Percentiles rank a stretch among this genome's conserved stretches.
phyloP scores from a whole-genome alignment of 2,113 vertebrate species.

The Tachysurus fulvidraco region DNA sequence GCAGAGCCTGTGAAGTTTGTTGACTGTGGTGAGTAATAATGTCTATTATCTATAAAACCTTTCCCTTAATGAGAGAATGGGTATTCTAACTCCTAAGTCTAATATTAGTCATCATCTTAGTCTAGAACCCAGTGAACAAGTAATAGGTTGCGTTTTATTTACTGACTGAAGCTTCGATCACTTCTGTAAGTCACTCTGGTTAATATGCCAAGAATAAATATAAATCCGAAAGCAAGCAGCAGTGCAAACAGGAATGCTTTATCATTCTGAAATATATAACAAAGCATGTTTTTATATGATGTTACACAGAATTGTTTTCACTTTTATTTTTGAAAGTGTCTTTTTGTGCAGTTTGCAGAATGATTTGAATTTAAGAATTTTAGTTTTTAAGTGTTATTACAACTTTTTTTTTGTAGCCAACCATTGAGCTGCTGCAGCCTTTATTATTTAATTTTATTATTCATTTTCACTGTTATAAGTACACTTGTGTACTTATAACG shows the following conservation, averaged over 20 bases:
- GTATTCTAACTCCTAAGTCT: too few relatives aligned
- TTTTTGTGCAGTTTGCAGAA: neutral
- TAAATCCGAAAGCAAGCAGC: too few relatives aligned
- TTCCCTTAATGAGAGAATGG: neutral
- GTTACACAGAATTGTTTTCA: neutral
- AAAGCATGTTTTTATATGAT: neutral
- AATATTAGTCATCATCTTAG: too few relatives aligned
- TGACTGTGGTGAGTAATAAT: conserved; percentile 76
- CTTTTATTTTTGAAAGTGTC: neutral
- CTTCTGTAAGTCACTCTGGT: too few relatives aligned
- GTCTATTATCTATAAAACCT: neutral
- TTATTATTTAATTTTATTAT: neutral
- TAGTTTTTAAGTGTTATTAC: neutral
- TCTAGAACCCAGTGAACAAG: too few relatives aligned
- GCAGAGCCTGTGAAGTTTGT: conserved; percentile 72
- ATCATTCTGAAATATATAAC: neutral
- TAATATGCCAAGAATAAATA: too few relatives aligned
- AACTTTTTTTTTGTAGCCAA: too few relatives aligned
- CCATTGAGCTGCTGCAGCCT: neutral
- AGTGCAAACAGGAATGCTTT: too few relatives aligned
- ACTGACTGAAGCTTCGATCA: too few relatives aligned
- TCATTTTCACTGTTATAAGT: neutral
- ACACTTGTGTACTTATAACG: too few relatives aligned
- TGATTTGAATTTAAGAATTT: neutral
- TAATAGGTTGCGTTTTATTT: too few relatives aligned